Evolutionary conservation across 2,888 invertebrate species (phyloP).

Genomic region (Steinernema carpocapsae): DNA sequence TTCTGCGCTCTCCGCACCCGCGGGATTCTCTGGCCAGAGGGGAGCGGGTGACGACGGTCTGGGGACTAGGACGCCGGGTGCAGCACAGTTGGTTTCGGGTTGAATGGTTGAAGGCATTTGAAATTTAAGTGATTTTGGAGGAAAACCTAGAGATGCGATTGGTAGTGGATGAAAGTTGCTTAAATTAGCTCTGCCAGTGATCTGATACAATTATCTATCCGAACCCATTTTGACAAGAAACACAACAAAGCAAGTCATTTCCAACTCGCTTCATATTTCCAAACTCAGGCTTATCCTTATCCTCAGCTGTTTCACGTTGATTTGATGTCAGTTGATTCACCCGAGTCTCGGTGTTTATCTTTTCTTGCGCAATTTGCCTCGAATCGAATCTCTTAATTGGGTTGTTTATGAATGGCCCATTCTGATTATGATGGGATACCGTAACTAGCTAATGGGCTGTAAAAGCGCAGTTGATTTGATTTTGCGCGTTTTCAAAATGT

Average conservation of each 20-base stretch:
- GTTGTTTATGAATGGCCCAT: slow-evolving; percentile 23
- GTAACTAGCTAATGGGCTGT: background rate
- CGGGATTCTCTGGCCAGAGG: background rate
- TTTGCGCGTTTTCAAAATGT: slow-evolving; percentile 12
- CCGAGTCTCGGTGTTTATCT: slow-evolving; percentile 4
- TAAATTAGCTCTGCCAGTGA: background rate
- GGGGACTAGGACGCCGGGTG: background rate
- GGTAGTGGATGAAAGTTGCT: background rate
- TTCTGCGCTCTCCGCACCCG: background rate
- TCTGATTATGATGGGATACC: background rate
- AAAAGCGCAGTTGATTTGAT: slow-evolving; percentile 6
- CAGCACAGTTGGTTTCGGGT: background rate
- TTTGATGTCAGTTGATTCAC: background rate
- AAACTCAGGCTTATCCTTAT: no score
- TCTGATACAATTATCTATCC: background rate
- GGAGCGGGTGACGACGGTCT: background rate
- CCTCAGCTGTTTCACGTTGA: no score
- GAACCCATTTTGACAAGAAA: background rate
- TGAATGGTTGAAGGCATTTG: background rate
- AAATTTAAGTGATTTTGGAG: background rate
- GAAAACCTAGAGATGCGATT: background rate
- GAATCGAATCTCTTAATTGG: slow-evolving; percentile 13
- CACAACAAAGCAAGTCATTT: no score
- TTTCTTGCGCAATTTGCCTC: slow-evolving; percentile 6
- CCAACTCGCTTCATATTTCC: no score